phyloP scores from a whole-genome alignment of 2,113 vertebrate genomes.

The Phaethornis superciliosus region DNA sequence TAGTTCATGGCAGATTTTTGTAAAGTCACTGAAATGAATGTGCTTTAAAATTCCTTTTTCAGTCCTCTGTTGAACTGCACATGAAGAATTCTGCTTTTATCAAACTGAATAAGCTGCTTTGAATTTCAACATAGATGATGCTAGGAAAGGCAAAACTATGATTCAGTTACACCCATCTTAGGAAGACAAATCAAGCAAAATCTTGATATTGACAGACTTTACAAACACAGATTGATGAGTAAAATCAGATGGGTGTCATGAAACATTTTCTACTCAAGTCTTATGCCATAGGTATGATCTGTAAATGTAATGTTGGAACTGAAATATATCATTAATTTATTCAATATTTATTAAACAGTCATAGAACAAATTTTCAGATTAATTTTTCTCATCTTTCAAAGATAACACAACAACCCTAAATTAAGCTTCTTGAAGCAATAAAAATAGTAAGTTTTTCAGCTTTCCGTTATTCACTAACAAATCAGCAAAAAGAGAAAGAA shows the following conservation, averaged over 20 bases:
- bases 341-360: neutral
- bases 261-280: neutral
- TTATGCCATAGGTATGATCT: neutral
- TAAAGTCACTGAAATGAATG: constrained; percentile 17
- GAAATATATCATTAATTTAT: neutral
- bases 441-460: neutral
- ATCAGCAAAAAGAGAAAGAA: neutral
- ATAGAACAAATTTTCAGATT: neutral
- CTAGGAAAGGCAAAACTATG: neutral
- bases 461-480: neutral
- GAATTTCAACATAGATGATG: neutral
- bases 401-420: neutral
- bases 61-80: neutral
- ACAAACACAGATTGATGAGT: neutral
- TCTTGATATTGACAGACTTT: neutral
- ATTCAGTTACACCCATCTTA: neutral
- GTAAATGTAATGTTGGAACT: neutral
- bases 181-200: neutral
- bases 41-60: neutral
- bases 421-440: neutral
- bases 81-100: neutral
- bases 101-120: neutral
- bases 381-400: neutral
- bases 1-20: neutral
- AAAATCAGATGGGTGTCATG: neutral